phyloP scores from a whole-genome alignment of 2,888 invertebrate species.

The Catocala sponsa region DNA sequence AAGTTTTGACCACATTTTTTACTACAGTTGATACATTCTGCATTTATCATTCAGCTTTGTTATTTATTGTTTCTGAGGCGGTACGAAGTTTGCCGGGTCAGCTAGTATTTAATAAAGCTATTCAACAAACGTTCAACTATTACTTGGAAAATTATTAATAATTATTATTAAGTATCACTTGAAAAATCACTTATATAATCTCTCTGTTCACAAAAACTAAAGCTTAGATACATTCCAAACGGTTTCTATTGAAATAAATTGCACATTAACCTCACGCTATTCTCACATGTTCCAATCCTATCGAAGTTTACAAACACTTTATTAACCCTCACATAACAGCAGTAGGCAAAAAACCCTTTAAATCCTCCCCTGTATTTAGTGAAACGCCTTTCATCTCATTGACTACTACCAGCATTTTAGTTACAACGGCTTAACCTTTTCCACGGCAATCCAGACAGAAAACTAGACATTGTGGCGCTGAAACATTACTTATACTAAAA shows the following conservation, averaged over 20 bases:
- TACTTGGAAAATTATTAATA: no score
- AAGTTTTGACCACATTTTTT: no score
- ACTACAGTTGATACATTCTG: no score
- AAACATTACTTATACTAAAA: constrained; percentile 25
- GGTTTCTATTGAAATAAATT: constrained; percentile 3
- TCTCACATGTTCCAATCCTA: constrained; percentile 3
- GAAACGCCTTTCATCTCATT: constrained; percentile 54
- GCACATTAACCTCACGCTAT: constrained; percentile 4
- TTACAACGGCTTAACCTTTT: constrained; percentile 73
- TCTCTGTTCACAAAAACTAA: not conserved
- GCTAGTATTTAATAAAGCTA: no score
- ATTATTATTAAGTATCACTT: no score
- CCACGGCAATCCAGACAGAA: constrained; percentile 72
- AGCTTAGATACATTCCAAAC: not conserved
- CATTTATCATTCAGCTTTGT: no score
- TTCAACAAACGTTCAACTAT: no score
- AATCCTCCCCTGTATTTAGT: constrained; percentile 44
- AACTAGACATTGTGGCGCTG: constrained; percentile 68
- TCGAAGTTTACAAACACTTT: constrained; percentile 28
- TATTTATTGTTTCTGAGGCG: no score
- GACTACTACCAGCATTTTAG: constrained; percentile 61
- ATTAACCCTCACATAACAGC: constrained; percentile 30
- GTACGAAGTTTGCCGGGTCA: no score
- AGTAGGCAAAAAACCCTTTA: constrained; percentile 22
- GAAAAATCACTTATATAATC: not conserved